Conservation (phyloP, 2,113 vertebrate genomes). For the Alligator mississippiensis region DNA sequence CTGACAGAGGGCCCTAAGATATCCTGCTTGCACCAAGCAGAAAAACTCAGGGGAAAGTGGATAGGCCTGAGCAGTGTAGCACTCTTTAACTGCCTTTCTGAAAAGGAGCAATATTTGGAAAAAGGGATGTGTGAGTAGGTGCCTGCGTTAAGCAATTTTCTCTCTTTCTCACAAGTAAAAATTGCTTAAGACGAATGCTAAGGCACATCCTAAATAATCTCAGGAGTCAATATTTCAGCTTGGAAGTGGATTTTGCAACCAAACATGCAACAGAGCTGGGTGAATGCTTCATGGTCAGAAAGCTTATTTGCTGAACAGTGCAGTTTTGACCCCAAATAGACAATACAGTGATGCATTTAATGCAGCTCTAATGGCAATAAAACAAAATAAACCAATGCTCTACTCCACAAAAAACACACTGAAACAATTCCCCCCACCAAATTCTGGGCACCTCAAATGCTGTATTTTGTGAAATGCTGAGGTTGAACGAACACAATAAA, state of each 20-base stretch:
- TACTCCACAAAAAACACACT: background rate
- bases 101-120: background rate
- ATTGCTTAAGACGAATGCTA: background rate
- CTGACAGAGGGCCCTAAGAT: too few relatives aligned
- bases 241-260: constrained; percentile 1
- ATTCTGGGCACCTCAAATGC: constrained; percentile 16
- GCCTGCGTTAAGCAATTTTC: rapidly evolving
- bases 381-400: background rate
- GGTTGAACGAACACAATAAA: background rate
- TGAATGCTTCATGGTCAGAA: background rate
- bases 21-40: rapidly evolving
- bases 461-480: background rate
- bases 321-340: constrained; percentile 13
- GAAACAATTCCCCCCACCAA: constrained; percentile 31
- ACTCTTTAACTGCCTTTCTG: background rate
- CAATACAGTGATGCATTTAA: background rate
- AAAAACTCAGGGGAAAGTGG: background rate
- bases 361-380: background rate
- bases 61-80: background rate
- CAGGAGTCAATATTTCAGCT: rapidly evolving
- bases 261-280: background rate
- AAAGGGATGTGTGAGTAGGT: background rate
- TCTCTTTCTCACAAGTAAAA: background rate
- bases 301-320: background rate
- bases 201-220: constrained; percentile 17